Evolutionary conservation across 2,888 invertebrate species (phyloP), one percentile per base, ranked within the genome.

Genomic region (Metopia argyrocephala): DNA sequence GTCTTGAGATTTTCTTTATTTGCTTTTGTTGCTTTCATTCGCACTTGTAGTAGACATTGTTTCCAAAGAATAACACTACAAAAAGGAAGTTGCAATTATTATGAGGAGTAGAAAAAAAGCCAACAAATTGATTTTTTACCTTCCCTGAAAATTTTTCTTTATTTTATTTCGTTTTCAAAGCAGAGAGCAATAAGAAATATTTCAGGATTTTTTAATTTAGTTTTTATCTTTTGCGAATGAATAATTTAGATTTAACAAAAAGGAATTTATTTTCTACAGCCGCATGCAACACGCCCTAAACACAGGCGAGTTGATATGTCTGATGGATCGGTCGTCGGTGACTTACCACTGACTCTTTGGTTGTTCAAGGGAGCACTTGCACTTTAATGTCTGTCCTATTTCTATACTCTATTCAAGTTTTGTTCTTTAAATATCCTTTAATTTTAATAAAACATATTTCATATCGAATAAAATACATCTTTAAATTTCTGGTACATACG

Each of bases 11-110:
- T 84, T 83, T 73, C 78, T 70, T 75, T 79, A 74, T 76, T 82
- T 83, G 78, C 85, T 84, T 83, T 85, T 86, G 80, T 83, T 82
- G 83, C 83, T 85, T 76, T 83, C 85, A 83, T 86, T 87, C 85
- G 85, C 84, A 85, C 85, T 86, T 87, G 88, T 86, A 87, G 88
- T 88, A 88, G 87, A 88, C 87, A 87, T 86, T 50, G 74, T 70
- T 78, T 75, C 65, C 61, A 61, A 70, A 81, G 86, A 87, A 83
- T 78, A 62, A 65, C 59, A 76, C 61, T 59, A 75, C 76, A 79
- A 84, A 83, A 79, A 80, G 80, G 79, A 84, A 80, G 65, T 79
- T 78, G 73, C 79, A 79, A 83, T 82, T 69, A 76, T 64, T 64
- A 52, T 12, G 38, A 38, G 38, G 12, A 38, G 12, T 12, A 65